phyloP scores from a whole-genome alignment of 2,797 vertebrate species.

The Cirrhinus mrigala region DNA sequence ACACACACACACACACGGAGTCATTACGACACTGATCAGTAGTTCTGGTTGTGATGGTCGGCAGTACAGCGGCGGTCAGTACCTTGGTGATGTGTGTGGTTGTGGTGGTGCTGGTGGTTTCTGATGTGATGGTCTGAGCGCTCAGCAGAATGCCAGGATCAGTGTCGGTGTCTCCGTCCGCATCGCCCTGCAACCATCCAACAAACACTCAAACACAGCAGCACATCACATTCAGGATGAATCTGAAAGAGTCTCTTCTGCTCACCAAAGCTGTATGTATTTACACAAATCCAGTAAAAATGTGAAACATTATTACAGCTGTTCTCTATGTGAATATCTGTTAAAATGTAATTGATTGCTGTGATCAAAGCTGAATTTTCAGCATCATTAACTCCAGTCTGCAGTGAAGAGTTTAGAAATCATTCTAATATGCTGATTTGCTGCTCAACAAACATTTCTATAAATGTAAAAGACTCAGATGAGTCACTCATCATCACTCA shows the following conservation, averaged over 20 bases:
- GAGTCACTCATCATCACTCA: neutral
- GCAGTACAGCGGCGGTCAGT: neutral
- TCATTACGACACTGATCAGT: no score
- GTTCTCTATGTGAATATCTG: neutral
- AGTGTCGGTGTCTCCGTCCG: slow-evolving; percentile 78
- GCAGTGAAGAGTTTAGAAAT: neutral
- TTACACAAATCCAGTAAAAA: neutral
- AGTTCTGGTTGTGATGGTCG: no score
- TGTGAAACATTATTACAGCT: neutral
- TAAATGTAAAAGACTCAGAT: neutral
- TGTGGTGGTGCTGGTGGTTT: slow-evolving; percentile 91
- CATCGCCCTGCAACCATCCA: slow-evolving; percentile 75
- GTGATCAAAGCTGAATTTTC: neutral
- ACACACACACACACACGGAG: neutral
- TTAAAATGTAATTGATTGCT: no score
- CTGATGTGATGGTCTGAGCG: slow-evolving; percentile 92
- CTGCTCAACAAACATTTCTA: no score
- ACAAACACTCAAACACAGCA: neutral
- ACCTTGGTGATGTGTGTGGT: slow-evolving; percentile 89
- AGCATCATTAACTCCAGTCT: neutral
- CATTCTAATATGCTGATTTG: neutral
- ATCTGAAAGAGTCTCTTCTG: neutral
- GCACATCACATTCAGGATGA: neutral
- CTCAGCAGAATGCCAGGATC: slow-evolving; percentile 89
- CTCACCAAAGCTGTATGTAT: neutral